Evolutionary conservation across 2,113 vertebrate genomes (phyloP).

Genomic region (Calidris pugnax): DNA sequence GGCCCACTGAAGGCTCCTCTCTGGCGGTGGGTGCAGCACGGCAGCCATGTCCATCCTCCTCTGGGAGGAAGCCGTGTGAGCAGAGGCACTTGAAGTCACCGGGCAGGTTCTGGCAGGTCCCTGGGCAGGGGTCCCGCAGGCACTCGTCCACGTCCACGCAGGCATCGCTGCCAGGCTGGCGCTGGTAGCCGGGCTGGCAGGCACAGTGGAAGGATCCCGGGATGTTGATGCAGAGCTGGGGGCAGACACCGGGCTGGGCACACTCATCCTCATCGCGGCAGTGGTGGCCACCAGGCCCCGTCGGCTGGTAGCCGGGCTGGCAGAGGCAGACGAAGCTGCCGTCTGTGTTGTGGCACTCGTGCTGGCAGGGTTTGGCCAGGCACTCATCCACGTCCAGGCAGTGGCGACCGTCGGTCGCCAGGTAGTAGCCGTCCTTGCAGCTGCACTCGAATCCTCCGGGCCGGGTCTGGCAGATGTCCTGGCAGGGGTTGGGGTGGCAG

Average conservation of each 20-base stretch:
- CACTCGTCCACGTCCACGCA: constrained; percentile 75
- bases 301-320: constrained; percentile 40
- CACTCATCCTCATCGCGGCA: constrained; percentile 74
- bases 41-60: constrained; percentile 36
- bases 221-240: constrained; percentile 74
- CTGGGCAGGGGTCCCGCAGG: constrained; percentile 44
- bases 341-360: not conserved
- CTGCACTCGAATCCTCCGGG: constrained; percentile 47
- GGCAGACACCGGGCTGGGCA: not conserved
- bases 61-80: not conserved
- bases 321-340: constrained; percentile 65
- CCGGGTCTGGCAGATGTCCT: not conserved
- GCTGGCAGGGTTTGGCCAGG: constrained; percentile 18
- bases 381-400: constrained; percentile 69
- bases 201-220: constrained; percentile 68
- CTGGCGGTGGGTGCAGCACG: accelerated
- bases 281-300: not conserved
- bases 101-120: constrained; percentile 57
- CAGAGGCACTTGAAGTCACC: constrained; percentile 76
- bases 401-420: not conserved
- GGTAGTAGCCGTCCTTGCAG: constrained; percentile 40
- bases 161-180: not conserved
- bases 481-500: constrained; percentile 70
- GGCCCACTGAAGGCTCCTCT: not conserved
- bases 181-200: constrained; percentile 72